A percentile compares a stretch with the other conserved stretches of the same genome.
Evolutionary conservation across 2,888 invertebrate genomes (phyloP).

Genomic region (Agrotis exclamationis): DNA sequence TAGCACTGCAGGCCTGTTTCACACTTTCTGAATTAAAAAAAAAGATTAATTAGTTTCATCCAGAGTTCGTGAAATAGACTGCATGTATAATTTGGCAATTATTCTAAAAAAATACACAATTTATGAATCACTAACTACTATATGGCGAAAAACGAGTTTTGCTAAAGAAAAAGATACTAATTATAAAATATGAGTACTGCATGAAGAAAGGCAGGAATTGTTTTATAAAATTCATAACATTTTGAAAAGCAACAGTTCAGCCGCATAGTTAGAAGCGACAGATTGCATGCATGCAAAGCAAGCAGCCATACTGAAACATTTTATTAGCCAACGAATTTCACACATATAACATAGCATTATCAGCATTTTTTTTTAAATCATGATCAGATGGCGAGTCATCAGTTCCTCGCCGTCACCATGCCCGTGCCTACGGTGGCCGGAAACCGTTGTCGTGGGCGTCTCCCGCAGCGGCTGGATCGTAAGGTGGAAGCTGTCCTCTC

Average conservation of each 20-base stretch:
- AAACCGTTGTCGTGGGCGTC: too few species aligned
- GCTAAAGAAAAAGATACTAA: neutral
- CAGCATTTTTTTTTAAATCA: too few species aligned
- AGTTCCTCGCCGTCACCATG: too few species aligned
- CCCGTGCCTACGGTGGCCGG: too few species aligned
- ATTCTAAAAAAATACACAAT: neutral
- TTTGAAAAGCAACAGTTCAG: neutral
- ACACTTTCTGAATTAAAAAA: neutral
- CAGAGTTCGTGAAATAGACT: neutral
- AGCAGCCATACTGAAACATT: conserved; percentile 4
- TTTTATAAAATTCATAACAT: neutral
- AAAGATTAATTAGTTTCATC: neutral
- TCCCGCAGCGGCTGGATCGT: too few species aligned
- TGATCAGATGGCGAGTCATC: too few species aligned
- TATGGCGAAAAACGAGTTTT: neutral
- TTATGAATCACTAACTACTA: conserved; percentile 12
- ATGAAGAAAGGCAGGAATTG: neutral
- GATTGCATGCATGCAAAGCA: neutral
- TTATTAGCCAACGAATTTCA: too few species aligned
- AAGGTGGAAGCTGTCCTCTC: too few species aligned
- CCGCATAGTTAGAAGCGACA: neutral
- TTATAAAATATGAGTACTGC: too few species aligned
- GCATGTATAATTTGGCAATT: neutral
- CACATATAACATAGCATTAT: neutral
- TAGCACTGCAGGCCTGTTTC: neutral